Evolutionary conservation across 37 sponge, comb jelly and placozoan species (phyloP), one percentile per base, ranked within the genome.

Genomic region (Cliona cf. orientalis): DNA sequence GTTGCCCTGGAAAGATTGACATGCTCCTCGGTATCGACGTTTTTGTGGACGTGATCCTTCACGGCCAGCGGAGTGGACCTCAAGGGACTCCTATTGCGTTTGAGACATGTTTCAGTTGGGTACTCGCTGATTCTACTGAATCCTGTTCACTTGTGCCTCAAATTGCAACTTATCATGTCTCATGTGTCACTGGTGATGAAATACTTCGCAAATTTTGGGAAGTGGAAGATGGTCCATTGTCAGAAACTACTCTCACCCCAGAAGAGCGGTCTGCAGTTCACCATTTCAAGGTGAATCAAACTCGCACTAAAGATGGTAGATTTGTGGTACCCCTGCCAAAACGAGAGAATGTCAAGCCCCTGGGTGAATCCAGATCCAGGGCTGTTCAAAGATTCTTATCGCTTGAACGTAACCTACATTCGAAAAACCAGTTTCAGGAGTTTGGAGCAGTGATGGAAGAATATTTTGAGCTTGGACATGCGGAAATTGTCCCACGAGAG

Each of bases 61-160:
- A 72, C 28, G 72, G 72, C 26, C 72, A 53, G 72, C 72, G 72
- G 72, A 33, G 11, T 28, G 72, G 72, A 28, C 72, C 72, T 32
- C 23, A 46, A 12, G 46, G 72, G 17, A 44, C 55, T 4, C 72
- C 72, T 7, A 36, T 72, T 7, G 72, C 72, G 3, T 72, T 72
- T 44, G 72, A 72, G 53, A 75, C 75, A 25, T 14, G 11, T 3
- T 75, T 75, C 36, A 60, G 75, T 36, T 75, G 75, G 75, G 75
- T 75, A 36, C 40, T 75, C 22, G 75, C 75, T 32, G 75, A 60
- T 34, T 35, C 59, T 28, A 75, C 75, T 9, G 75, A 75, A n/a
- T 33, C 46, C 22, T 35, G 40, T 37, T 32, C 38, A 45, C 53
- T 60, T 25, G 19, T n/a, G 22, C 38, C 75, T 26, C 22, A 28